Conservation (phyloP, 2,113 vertebrate genomes). For the Hystrix brachyura region DNA sequence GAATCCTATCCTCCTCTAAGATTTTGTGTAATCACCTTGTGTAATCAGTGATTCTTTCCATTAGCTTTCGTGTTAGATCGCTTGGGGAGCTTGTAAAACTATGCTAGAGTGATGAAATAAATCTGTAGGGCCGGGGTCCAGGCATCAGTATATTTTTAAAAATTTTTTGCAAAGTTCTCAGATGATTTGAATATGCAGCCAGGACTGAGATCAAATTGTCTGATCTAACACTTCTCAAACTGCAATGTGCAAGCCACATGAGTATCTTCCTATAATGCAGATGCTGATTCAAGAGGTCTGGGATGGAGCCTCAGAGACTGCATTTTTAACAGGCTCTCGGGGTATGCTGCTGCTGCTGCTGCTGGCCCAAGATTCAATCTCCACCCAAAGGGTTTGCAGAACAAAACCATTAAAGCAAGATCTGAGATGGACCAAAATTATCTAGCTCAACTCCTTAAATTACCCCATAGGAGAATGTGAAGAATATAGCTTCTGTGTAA, state of each 20-base stretch:
- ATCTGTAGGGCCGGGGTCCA: not conserved
- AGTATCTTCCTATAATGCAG: not conserved
- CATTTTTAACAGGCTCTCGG: not conserved
- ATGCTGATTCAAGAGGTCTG: not conserved
- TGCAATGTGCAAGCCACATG: not conserved
- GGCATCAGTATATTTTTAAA: not conserved
- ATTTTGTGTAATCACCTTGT: not conserved
- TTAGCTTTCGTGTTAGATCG: slow-evolving; percentile 3
- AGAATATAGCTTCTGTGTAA: not conserved
- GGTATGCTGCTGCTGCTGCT: not conserved
- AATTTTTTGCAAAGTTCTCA: not conserved
- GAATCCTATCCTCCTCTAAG: slow-evolving; percentile 24
- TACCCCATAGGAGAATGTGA: slow-evolving; percentile 29
- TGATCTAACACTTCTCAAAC: not conserved
- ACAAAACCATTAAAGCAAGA: slow-evolving; percentile 33
- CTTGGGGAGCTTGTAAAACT: slow-evolving; percentile 12
- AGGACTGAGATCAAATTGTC: slow-evolving; percentile 8
- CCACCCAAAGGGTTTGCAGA: slow-evolving; percentile 21
- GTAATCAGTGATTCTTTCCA: not conserved
- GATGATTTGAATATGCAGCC: not conserved
- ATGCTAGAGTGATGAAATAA: not conserved
- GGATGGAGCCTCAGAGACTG: not conserved
- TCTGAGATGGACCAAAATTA: slow-evolving; percentile 23
- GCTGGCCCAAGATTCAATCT: not conserved
- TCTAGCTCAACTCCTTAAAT: not conserved